Evolutionary conservation across 2,888 invertebrate species (phyloP).

Genomic region (Ornithoptera alexandrae): DNA sequence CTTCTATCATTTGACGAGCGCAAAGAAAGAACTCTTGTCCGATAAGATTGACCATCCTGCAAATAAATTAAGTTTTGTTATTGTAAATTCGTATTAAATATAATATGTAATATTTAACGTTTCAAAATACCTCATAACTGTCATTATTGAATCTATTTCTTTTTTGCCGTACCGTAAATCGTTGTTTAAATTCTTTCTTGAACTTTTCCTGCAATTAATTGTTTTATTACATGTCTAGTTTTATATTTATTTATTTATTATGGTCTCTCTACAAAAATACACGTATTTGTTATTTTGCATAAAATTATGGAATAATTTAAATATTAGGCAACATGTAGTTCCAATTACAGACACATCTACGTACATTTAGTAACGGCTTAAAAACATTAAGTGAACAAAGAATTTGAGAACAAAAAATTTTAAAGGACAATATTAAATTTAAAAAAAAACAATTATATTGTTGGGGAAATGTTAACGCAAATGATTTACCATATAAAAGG

Average conservation of each 20-base stretch:
- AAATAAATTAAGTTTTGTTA: slow-evolving; percentile 36
- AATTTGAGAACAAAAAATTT: too few relatives aligned
- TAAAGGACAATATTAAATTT: too few relatives aligned
- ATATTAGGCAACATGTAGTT: too few relatives aligned
- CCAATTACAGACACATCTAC: too few relatives aligned
- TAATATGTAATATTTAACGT: neutral
- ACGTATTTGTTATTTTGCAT: too few relatives aligned
- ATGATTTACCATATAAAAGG: neutral
- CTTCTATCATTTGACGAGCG: slow-evolving; percentile 69
- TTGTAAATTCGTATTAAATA: neutral
- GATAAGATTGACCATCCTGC: slow-evolving; percentile 71
- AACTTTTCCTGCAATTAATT: slow-evolving; percentile 85
- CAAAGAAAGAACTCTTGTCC: slow-evolving; percentile 68
- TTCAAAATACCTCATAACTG: slow-evolving; percentile 66
- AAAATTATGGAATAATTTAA: too few relatives aligned
- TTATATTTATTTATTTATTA: neutral
- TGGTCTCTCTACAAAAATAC: too few relatives aligned
- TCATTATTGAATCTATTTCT: slow-evolving; percentile 66
- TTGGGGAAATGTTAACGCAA: too few relatives aligned
- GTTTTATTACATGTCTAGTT: neutral
- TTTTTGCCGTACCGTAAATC: slow-evolving; percentile 81
- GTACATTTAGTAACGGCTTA: neutral
- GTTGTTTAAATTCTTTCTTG: slow-evolving; percentile 87
- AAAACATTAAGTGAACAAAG: too few relatives aligned
- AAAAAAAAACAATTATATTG: too few relatives aligned